These are phyloP conservation scores for Mastacembelus armatus DNA, from an alignment of 2,797 vertebrate species.

Conservation along the genomic window DNA sequence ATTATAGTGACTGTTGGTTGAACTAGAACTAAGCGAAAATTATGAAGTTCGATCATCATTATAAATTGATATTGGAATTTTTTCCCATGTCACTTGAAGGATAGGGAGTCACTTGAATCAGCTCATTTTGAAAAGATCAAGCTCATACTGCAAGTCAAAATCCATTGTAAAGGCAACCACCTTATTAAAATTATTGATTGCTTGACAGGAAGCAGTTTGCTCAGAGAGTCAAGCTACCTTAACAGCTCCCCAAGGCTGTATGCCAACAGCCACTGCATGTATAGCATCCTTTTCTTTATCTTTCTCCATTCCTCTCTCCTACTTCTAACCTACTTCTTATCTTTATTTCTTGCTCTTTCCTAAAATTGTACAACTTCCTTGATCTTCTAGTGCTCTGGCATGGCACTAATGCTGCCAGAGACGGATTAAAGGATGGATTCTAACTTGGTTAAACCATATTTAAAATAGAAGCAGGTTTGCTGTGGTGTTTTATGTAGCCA, in stretches of 20 bases:
- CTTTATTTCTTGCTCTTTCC: constrained; percentile 40
- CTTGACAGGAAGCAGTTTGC: constrained; percentile 36
- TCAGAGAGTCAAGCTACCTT: constrained; percentile 44
- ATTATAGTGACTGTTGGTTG: too few relatives aligned
- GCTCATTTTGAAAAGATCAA: constrained; percentile 15
- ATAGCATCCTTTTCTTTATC: constrained; percentile 43
- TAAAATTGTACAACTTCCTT: constrained; percentile 45
- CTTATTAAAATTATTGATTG: constrained; percentile 46
- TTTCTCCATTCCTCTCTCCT: constrained; percentile 31
- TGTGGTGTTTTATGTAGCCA: constrained; percentile 16
- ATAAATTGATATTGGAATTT: not conserved
- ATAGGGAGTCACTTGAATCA: not conserved
- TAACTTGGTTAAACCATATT: constrained; percentile 47
- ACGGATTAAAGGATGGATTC: constrained; percentile 43
- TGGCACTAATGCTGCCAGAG: constrained; percentile 21
- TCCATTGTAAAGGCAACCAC: constrained; percentile 25
- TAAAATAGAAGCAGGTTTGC: constrained; percentile 35
- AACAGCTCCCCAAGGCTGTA: constrained; percentile 35
- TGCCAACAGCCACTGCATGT: constrained; percentile 37
- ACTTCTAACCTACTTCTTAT: constrained; percentile 47
- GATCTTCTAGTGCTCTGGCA: constrained; percentile 29
- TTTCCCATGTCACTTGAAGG: not conserved
- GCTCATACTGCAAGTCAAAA: constrained; percentile 30
- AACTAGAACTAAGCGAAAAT: too few relatives aligned
- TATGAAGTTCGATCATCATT: not conserved